Base-by-base conservation (phyloP, 2,113 vertebrate species). In the Carlito syrichta region DNA sequence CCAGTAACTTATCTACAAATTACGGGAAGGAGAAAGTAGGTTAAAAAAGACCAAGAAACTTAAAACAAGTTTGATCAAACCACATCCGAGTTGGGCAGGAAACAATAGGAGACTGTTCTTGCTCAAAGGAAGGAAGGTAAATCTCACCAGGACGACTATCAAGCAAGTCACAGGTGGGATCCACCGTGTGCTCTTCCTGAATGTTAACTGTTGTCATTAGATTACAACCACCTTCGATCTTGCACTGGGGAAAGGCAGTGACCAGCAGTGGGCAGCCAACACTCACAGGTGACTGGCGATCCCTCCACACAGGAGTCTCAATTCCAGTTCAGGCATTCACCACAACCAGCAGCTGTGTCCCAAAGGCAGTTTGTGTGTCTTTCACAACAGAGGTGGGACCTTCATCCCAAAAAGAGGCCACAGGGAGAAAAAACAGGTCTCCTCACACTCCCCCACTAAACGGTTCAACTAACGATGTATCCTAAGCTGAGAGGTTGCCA, bases 1-100 rank as follows among this genome's bases (percentile, higher is more conserved):
- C 95, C 97, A 98, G 97, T 97, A 98, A 98, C 95, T 98, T 97
- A 98, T 97, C 95, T 98, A 97, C 98, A 94, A 97, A 92, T 98
- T 99, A 99, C 98, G 83, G 98, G 99, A 99, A 99, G 99, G 98
- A 98, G 97, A 99, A 99, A 99, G 99, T 99, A 99, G 99, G 99
- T 99, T 99, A 99, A 97, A 96, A 98, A 98, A 98, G 98, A 98
- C 97, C 94, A 98, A 98, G 96, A 98, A 98, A 98, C 93, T 96
- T 79, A 97, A 97, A 98, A 96, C 97, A 98, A 98, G 98, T 97
- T 96, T 91, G 96, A 97, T 12, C 97, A 95, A 95, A 98, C 98
- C 98, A 98, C 98, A 99, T 98, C 97, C 96, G 92, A 98, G 96
- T 97, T 91, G 96, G 91, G 96, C 98, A 99, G 98, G 98, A 98